Percentiles rank a stretch among this genome's conserved stretches.
These are phyloP conservation scores for Pongo abelii DNA, from an alignment of 2,113 vertebrate genomes.

Conservation along the genomic window DNA sequence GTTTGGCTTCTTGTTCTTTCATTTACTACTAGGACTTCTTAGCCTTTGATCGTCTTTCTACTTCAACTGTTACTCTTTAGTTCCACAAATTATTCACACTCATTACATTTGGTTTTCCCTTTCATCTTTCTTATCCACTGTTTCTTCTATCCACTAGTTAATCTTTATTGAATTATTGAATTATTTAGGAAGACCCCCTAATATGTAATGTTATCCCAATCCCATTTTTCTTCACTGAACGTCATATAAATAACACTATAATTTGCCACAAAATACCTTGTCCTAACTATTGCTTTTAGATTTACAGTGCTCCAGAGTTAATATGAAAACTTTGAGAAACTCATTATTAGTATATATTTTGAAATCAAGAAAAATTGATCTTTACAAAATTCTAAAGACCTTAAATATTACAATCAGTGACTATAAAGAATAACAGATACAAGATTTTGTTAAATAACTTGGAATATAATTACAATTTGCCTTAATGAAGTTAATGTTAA, in stretches of 20 bases:
- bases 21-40: neutral
- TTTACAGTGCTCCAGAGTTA: neutral
- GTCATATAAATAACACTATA: neutral
- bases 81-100: conserved; percentile 64
- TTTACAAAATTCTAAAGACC: neutral
- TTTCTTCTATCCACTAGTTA: conserved; percentile 27
- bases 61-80: conserved; percentile 46
- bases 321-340: neutral
- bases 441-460: neutral
- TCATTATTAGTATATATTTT: neutral
- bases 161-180: conserved; percentile 57
- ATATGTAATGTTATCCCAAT: neutral
- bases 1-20: conserved; percentile 21
- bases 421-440: neutral
- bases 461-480: neutral
- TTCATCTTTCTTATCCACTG: conserved; percentile 51
- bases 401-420: neutral
- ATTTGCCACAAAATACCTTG: neutral
- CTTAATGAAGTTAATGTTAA: neutral
- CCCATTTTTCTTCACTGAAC: conserved; percentile 12
- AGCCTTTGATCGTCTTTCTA: conserved; percentile 64
- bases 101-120: conserved; percentile 33
- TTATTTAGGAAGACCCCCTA: neutral
- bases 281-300: neutral
- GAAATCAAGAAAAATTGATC: neutral